Evolutionary conservation across 2,113 vertebrate species (phyloP).

Genomic region (Malurus alboscapulatus): DNA sequence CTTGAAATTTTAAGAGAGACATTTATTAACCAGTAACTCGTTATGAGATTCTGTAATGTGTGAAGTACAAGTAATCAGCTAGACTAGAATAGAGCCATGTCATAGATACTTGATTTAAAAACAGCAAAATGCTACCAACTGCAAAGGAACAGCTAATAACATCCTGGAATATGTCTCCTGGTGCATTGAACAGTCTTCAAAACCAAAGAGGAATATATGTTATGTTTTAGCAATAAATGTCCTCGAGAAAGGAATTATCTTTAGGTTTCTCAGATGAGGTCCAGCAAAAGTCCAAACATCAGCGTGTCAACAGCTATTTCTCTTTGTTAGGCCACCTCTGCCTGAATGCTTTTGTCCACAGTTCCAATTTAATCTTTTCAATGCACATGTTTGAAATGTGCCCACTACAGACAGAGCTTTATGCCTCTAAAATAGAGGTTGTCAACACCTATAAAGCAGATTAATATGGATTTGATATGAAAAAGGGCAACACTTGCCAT

Average conservation of each 20-base stretch:
- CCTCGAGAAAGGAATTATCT: background rate
- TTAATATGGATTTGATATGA: background rate
- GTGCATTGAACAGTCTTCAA: conserved; percentile 4
- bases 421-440: background rate
- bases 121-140: conserved; percentile 20
- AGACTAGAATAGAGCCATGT: background rate
- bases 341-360: background rate
- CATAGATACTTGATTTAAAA: conserved; percentile 33
- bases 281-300: background rate
- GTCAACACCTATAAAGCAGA: background rate
- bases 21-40: conserved; percentile 27
- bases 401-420: background rate
- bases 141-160: conserved; percentile 19
- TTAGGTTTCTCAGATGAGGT: background rate
- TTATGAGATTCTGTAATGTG: conserved; percentile 30
- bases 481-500: background rate
- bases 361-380: background rate
- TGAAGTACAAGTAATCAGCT: conserved; percentile 41
- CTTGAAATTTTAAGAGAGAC: conserved; percentile 13
- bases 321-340: background rate
- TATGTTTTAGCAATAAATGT: conserved; percentile 14
- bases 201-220: background rate
- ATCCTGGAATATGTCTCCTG: background rate
- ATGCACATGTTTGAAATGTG: background rate
- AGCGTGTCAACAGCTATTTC: background rate